phyloP scores from a whole-genome alignment of 2,113 vertebrate species.

The Poecilia latipinna region DNA sequence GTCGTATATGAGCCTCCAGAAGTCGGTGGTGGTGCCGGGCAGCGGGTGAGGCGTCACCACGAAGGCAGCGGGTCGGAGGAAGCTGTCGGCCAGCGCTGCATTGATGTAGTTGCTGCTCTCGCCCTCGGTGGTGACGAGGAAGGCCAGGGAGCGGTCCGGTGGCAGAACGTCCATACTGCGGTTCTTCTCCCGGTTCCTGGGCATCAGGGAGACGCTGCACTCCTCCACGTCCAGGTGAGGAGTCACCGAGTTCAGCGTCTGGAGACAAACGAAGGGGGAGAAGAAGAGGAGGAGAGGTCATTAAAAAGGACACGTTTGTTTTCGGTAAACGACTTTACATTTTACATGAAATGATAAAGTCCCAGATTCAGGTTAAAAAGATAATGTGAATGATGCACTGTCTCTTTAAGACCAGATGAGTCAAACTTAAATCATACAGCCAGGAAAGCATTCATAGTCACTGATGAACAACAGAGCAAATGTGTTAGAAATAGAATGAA shows the following conservation, averaged over 20 bases:
- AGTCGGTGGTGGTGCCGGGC: slow-evolving; percentile 91
- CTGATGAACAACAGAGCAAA: not conserved
- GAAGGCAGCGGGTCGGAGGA: slow-evolving; percentile 89
- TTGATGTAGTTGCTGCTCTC: slow-evolving; percentile 96
- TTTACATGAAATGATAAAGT: slow-evolving; percentile 39
- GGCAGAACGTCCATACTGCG: slow-evolving; percentile 96
- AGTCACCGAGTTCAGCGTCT: slow-evolving; percentile 97
- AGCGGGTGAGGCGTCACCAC: slow-evolving; percentile 94
- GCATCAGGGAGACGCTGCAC: slow-evolving; percentile 94
- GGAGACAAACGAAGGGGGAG: slow-evolving; percentile 6
- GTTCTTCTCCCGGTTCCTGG: slow-evolving; percentile 94
- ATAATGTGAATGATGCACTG: slow-evolving; percentile 45
- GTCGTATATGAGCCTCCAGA: slow-evolving; percentile 96
- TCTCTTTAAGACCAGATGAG: slow-evolving; percentile 45
- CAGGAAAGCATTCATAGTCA: slow-evolving; percentile 9
- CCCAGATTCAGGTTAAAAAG: slow-evolving; percentile 28
- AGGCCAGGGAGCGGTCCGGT: slow-evolving; percentile 92
- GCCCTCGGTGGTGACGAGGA: slow-evolving; percentile 90
- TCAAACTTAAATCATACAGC: slow-evolving; percentile 22
- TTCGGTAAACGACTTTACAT: slow-evolving; percentile 20
- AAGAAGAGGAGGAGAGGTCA: slow-evolving; percentile 5
- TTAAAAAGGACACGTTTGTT: slow-evolving; percentile 22
- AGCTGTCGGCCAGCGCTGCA: slow-evolving; percentile 93
- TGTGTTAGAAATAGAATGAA: not conserved
- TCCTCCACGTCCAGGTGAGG: slow-evolving; percentile 93